Evolutionary conservation across 2,888 invertebrate species (phyloP).

Genomic region (Barypeithes pellucidus): DNA sequence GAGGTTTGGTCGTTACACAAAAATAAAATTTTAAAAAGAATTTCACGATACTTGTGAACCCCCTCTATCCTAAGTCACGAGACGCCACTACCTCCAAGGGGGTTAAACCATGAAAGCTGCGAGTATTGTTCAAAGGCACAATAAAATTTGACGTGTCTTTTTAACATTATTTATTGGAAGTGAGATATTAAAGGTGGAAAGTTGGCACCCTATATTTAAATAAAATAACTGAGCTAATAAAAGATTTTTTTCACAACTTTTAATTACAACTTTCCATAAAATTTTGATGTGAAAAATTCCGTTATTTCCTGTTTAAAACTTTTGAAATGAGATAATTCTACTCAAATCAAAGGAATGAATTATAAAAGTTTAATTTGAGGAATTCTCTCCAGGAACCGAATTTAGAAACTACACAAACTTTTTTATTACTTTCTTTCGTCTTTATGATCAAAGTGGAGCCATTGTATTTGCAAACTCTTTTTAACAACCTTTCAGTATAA

Average conservation of each 20-base stretch:
- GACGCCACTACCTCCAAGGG: no score
- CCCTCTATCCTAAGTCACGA: no score
- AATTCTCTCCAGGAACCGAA: constrained; percentile 6
- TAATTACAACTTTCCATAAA: background rate
- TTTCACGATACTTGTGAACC: no score
- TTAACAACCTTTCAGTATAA: background rate
- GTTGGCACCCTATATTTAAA: no score
- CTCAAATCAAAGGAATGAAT: constrained; percentile 10
- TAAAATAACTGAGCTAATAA: background rate
- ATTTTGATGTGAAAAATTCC: background rate
- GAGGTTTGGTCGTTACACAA: no score
- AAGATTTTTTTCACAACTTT: background rate
- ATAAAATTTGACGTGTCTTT: no score
- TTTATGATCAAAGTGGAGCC: constrained; percentile 16
- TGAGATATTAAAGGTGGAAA: no score
- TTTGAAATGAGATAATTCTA: constrained; percentile 4
- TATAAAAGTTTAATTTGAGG: constrained; percentile 13
- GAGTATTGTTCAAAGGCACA: no score
- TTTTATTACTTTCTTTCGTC: constrained; percentile 21
- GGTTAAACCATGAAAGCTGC: no score
- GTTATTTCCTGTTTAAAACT: background rate
- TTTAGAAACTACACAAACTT: constrained; percentile 24
- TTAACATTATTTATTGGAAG: no score
- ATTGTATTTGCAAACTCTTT: constrained; percentile 9
- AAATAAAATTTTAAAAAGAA: no score